A percentile compares a stretch with the other conserved stretches of the same genome.
Conservation (phyloP, 2,888 invertebrate genomes). For the Deroplatys truncata region DNA sequence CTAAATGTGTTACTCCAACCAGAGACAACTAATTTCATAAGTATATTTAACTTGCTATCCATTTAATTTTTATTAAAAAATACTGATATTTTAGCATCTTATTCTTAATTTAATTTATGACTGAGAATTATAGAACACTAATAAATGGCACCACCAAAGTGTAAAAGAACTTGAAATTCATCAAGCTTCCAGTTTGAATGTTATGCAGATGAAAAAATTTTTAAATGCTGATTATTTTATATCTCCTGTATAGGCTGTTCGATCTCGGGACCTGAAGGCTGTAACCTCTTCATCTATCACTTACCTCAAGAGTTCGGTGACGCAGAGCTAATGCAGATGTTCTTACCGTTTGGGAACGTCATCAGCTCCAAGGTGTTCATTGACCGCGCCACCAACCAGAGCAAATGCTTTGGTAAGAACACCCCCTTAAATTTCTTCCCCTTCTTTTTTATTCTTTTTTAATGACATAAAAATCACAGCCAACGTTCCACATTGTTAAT, state of each 20-base stretch:
- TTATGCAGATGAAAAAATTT: background rate
- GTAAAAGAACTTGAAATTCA: background rate
- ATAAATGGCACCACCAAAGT: background rate
- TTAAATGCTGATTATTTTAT: background rate
- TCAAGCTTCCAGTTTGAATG: background rate
- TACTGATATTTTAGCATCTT: no score
- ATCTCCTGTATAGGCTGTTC: constrained; percentile 69
- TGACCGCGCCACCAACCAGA: constrained; percentile 99
- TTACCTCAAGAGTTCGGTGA: constrained; percentile 99
- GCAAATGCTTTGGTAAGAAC: constrained; percentile 97
- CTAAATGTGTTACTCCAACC: no score
- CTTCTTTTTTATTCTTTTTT: background rate
- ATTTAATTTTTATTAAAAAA: no score
- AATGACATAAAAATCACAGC: background rate
- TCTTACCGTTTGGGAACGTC: constrained; percentile 98
- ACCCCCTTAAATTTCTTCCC: constrained; percentile 74
- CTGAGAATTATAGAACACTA: no score
- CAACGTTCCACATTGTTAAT: no score
- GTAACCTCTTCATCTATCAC: constrained; percentile 99
- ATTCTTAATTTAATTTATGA: no score
- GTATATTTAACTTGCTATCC: no score
- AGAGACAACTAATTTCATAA: no score
- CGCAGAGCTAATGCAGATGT: constrained; percentile 99
- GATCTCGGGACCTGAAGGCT: constrained; percentile 98
- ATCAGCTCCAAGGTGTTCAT: constrained; percentile 99